Evolutionary conservation across 92 coral and sea anemone genomes (phyloP).

Genomic region (Palythoa caribaeorum): DNA sequence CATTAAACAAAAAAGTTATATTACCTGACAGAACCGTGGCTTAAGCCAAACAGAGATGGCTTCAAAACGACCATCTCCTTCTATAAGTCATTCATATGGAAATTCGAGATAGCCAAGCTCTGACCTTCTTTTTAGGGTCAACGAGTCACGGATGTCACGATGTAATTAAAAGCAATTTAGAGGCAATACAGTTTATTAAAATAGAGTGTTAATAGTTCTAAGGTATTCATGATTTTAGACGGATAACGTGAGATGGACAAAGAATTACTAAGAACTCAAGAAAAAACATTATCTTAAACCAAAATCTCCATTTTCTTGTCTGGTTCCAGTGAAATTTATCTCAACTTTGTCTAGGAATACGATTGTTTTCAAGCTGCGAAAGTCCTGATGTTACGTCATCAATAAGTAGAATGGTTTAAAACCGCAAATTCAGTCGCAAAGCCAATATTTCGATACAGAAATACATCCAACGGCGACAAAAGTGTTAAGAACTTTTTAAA

Average conservation of each 20-base stretch:
- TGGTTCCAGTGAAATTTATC: no score
- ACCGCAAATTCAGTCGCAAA: neutral
- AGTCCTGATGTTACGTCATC: no score
- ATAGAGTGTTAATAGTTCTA: neutral
- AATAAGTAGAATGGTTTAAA: neutral
- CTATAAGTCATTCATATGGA: conserved; percentile 11
- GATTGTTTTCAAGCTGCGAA: no score
- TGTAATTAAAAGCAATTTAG: neutral
- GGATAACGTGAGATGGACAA: neutral
- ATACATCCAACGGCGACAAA: no score
- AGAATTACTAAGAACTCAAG: no score
- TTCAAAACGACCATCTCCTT: neutral
- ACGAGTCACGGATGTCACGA: neutral
- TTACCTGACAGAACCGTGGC: conserved; percentile 22
- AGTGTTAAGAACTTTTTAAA: no score
- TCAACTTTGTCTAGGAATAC: no score
- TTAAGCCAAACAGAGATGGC: conserved; percentile 25
- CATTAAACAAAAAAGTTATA: neutral
- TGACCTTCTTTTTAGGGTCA: conserved; percentile 28
- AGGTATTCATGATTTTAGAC: neutral
- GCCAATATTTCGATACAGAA: no score
- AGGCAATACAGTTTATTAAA: neutral
- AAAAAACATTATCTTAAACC: neutral
- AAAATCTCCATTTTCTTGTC: neutral
- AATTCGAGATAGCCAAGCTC: conserved; percentile 6